Base-by-base conservation (phyloP, 2,888 invertebrate species). In the Caenorhabditis angaria region DNA sequence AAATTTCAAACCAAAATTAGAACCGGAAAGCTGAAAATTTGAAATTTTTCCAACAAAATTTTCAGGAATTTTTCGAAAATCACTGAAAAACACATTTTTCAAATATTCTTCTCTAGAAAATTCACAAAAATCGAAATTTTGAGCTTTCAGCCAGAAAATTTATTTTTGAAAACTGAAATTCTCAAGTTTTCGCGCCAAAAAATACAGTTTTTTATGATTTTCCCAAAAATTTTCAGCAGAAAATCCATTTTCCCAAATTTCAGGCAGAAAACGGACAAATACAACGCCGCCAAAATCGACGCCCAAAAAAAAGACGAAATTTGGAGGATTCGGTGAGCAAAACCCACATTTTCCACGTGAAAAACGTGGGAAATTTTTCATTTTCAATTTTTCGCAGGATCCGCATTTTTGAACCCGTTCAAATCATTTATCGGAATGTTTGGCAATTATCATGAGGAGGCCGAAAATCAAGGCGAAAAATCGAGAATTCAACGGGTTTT, bases 261-360 rank as follows among this genome's bases (percentile, higher is more conserved):
- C 51, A 69, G 69, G 64, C 12, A 25, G 70, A 61, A 70, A 70
- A 57, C 32, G 70, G 56, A 41, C 28, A 35, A 14, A 10, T 29
- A 6, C 47, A 18, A 51, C 27, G 22, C 20, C 20, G 10, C 35
- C 29, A 0, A 22, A 51, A 35, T 1, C 35, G 41, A 25, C 62
- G n/a, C 47, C 55, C 24, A 53, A 50, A 32, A 60, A 47, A 62
- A 32, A 57, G 20, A 10, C 41, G 32, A 57, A 54, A 35, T 22
- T 14, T 6, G 24, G 28, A n/a, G 60, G 60, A 1, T 50, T 60
- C 1, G 60, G 60, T 18, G 47, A 51, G n/a, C n/a, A n/a, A n/a
- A n/a, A n/a, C n/a, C n/a, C n/a, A n/a, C n/a, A n/a, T n/a, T n/a
- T n/a, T n/a, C n/a, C n/a, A n/a, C n/a, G 6, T 35, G 48, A 2